phyloP scores from a whole-genome alignment of 2,113 vertebrate species.

The Copsychus sechellarum region DNA sequence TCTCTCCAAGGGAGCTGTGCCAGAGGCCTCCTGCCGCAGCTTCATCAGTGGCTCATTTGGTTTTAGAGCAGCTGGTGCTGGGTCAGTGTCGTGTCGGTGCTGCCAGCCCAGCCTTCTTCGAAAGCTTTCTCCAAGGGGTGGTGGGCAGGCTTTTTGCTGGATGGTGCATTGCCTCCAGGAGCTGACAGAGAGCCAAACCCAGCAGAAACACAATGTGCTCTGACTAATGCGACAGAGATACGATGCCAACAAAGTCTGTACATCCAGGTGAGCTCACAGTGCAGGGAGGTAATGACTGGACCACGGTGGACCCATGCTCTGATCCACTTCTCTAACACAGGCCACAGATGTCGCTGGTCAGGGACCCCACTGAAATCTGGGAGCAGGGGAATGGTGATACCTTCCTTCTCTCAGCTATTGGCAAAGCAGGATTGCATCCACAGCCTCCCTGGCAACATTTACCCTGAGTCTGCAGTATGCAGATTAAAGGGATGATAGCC shows the following conservation, averaged over 20 bases:
- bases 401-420: not conserved
- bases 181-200: not conserved
- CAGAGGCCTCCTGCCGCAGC: not conserved
- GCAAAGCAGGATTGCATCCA: not conserved
- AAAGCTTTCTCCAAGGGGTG: not conserved
- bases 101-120: not conserved
- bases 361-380: not conserved
- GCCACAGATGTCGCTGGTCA: not conserved
- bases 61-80: not conserved
- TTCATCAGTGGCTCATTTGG: not conserved
- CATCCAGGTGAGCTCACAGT: not conserved
- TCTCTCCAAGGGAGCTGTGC: not conserved
- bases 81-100: accelerated
- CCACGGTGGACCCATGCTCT: accelerated
- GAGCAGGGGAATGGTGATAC: not conserved
- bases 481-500: not conserved
- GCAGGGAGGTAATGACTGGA: not conserved
- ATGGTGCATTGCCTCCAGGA: not conserved
- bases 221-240: not conserved
- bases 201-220: not conserved
- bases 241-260: not conserved
- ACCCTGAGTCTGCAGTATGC: not conserved
- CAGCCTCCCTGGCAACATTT: not conserved
- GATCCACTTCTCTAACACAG: accelerated
- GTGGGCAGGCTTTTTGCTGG: not conserved